Base-by-base conservation (phyloP, 2,888 invertebrate genomes). In the Malthinus flaveolus region DNA sequence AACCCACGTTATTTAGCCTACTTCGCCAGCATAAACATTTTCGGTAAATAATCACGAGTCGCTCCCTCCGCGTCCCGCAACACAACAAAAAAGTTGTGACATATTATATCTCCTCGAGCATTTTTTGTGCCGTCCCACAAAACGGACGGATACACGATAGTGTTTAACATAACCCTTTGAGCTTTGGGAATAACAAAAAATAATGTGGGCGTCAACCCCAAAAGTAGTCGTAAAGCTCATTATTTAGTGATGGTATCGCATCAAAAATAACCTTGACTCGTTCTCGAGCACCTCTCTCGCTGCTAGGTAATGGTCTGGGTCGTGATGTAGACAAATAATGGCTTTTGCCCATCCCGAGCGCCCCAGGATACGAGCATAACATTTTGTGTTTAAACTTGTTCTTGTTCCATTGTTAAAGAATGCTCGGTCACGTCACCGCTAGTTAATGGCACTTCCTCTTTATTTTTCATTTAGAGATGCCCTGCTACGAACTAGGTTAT, bases 271-370 rank as follows among this genome's bases (percentile, higher is more conserved):
- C 67, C 67, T 67, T 67, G 67, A 67, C 61, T 63, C 61, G 64
- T 59, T 58, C n/a, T n/a, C 58, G 59, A 60, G 60, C 32, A 42
- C 15, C 23, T 23, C 23, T 23, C 39, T 37, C 63, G 52, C 55
- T 48, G 61, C 57, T 54, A 58, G 58, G 60, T 67, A 67, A 67
- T 67, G 66, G 66, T 63, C 58, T 62, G 63, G 52, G 63, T 67
- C 67, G 62, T 65, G 66, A 63, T 64, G 64, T 63, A 46, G 55
- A 59, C 60, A 56, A 56, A 61, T 66, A 62, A 62, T 61, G 51
- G 63, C 59, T 57, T 61, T 64, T 63, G 60, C 65, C 64, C 64
- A 64, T 61, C 61, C 56, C 23, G 56, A 62, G 54, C 56, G 62
- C 65, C 64, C 56, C 61, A 49, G 61, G 67, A 61, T 58, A 62